Base-by-base conservation (phyloP, 1,140 invertebrate species). In the Carcinoscorpius rotundicauda region DNA sequence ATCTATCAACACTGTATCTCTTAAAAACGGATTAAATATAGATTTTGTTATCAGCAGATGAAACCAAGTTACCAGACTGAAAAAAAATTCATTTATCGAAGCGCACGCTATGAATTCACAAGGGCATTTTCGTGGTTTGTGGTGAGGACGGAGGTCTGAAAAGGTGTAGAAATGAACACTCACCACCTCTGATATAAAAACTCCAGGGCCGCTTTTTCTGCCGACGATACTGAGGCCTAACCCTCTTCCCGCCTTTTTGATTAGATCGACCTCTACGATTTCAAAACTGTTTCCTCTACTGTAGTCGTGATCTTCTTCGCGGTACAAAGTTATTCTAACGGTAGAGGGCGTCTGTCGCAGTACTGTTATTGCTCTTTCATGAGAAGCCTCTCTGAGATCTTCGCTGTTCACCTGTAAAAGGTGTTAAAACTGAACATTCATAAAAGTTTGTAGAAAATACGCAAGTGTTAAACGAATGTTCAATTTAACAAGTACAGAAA, bases 151-250 rank as follows among this genome's bases (percentile, higher is more conserved):
- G 29, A 29, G 29, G 29, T 29, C 29, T 29, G 29, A 29, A 29
- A 29, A 29, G 29, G 29, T 29, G 29, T 29, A 29, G 29, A 29
- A 29, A 29, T 29, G 2, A 29, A 29, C 51, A 79, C 85, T 84
- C 77, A 97, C 96, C 74, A 98, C 83, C 75, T 98, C 94, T 48
- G 89, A 91, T 66, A 99, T 87, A 75, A 93, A 97, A 63, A 95
- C 91, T 55, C 93, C 69, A 51, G 85, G 83, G 59, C 89, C 89
- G 72, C 85, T 85, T 71, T 89, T 87, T 62, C 87, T 86, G 29
- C 88, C 90, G 11, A 91, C 85, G 68, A 97, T 85, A 70, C 88
- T 90, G 49, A 98, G 81, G 0, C 95, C 96, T 5, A 97, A 82
- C 59, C 93, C 91, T 79, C 92, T 89, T 6, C 92, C 93, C 0